These are phyloP conservation scores for Amphipoea lucens DNA, from an alignment of 2,888 invertebrate genomes.

Conservation along the genomic window DNA sequence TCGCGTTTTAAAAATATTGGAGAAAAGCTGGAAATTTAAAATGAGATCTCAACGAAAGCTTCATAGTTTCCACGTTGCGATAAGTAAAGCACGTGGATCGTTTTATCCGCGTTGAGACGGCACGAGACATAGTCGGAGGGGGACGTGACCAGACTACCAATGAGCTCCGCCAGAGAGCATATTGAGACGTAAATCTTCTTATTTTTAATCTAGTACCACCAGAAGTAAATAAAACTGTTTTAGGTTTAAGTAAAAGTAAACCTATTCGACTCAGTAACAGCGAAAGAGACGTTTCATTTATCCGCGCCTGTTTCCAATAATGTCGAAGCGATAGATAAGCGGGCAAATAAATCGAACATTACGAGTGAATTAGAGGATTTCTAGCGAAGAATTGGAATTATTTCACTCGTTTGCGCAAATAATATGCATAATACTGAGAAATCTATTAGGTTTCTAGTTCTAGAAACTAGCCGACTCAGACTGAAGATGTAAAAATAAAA, in stretches of 20 bases:
- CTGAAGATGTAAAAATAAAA: conserved; percentile 2
- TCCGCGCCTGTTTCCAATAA: conserved; percentile 43
- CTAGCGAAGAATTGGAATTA: conserved; percentile 29
- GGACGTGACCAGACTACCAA: conserved; percentile 81
- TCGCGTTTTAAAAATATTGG: conserved; percentile 17
- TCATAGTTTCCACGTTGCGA: conserved; percentile 65
- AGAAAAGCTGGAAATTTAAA: conserved; percentile 32
- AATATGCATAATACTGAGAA: conserved; percentile 16
- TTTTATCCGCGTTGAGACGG: conserved; percentile 73
- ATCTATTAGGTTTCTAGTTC: conserved; percentile 23
- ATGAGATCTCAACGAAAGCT: conserved; percentile 45
- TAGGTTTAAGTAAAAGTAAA: conserved; percentile 50
- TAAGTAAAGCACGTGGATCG: conserved; percentile 73
- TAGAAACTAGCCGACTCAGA: background rate
- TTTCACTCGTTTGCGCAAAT: conserved; percentile 21
- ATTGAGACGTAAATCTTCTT: conserved; percentile 78
- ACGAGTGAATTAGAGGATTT: conserved; percentile 40
- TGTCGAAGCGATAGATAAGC: conserved; percentile 45
- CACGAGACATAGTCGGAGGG: conserved; percentile 73
- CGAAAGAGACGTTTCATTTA: conserved; percentile 45
- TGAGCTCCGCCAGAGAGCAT: conserved; percentile 71
- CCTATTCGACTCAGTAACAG: conserved; percentile 31
- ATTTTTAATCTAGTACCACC: conserved; percentile 61
- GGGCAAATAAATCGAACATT: conserved; percentile 46
- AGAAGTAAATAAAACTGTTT: conserved; percentile 62